phyloP scores from a whole-genome alignment of 2,888 invertebrate species.

The Tholera decimalis region DNA sequence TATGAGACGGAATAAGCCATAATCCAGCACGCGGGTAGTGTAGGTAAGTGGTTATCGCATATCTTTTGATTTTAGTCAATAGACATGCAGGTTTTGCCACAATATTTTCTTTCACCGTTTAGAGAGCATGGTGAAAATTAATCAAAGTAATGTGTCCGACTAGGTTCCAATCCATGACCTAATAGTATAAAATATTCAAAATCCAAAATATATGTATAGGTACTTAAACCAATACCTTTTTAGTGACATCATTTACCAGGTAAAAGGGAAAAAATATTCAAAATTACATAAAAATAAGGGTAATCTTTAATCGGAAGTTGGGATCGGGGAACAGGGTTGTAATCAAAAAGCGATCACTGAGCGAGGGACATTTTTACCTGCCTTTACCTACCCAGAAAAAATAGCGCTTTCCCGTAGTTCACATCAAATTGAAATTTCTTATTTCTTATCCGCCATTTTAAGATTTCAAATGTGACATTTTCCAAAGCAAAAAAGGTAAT shows the following conservation, averaged over 20 bases:
- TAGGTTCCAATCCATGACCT: too few species aligned
- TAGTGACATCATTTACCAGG: slow-evolving; percentile 33
- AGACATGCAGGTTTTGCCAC: too few species aligned
- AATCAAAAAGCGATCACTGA: slow-evolving; percentile 77
- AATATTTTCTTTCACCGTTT: too few species aligned
- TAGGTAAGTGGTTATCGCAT: too few species aligned
- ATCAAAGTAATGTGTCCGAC: too few species aligned
- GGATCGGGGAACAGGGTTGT: slow-evolving; percentile 54
- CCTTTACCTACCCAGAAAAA: slow-evolving; percentile 48
- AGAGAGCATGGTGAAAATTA: too few species aligned
- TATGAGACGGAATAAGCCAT: too few species aligned
- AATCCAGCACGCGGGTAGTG: too few species aligned
- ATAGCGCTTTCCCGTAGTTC: slow-evolving; percentile 14
- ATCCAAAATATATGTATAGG: too few species aligned
- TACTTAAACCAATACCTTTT: slow-evolving; percentile 40
- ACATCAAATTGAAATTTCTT: slow-evolving; percentile 26
- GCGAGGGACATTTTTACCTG: slow-evolving; percentile 66
- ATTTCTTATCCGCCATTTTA: slow-evolving; percentile 30
- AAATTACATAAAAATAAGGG: slow-evolving; percentile 55
- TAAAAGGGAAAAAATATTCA: slow-evolving; percentile 56
- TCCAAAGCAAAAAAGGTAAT: slow-evolving; percentile 32
- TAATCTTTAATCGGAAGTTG: slow-evolving; percentile 67
- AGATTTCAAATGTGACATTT: slow-evolving; percentile 37
- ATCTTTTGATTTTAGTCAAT: too few species aligned
- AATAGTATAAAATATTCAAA: too few species aligned